These are phyloP conservation scores for Crotalus viridis DNA, from an alignment of 2,113 vertebrate genomes.

Conservation along the genomic window DNA sequence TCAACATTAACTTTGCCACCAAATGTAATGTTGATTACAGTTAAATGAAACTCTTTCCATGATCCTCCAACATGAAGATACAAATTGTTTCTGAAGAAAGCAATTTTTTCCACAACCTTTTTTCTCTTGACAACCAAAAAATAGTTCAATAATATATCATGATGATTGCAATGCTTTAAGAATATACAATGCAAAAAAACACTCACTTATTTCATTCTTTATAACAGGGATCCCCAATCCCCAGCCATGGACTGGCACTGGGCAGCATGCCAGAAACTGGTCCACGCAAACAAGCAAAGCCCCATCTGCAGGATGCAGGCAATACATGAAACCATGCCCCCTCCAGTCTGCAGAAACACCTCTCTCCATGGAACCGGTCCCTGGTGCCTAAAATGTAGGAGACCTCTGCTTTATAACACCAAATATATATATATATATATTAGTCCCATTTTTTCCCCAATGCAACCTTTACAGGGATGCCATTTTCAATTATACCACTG, in stretches of 20 bases:
- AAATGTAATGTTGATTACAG: neutral
- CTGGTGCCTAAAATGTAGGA: no score
- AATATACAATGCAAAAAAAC: constrained; percentile 33
- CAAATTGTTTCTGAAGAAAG: neutral
- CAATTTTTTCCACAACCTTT: neutral
- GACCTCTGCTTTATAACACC: no score
- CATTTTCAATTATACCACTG: constrained; percentile 24
- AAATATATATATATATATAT: no score
- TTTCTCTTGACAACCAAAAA: constrained; percentile 6
- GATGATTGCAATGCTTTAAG: constrained; percentile 10
- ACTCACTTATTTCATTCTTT: constrained; percentile 27
- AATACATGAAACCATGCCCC: no score
- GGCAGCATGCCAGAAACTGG: no score
- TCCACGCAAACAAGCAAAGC: no score
- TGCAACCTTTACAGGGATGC: constrained; percentile 2
- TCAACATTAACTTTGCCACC: no score
- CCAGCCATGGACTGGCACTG: no score
- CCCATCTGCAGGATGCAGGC: no score
- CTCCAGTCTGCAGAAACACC: no score
- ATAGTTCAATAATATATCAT: neutral
- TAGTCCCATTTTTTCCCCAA: constrained; percentile 2
- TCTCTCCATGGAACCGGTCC: no score
- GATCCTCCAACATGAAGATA: neutral
- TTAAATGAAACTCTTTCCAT: neutral
- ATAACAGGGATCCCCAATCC: neutral